These are phyloP conservation scores for Thomomys bottae DNA, from an alignment of 2,113 vertebrate species.

Conservation along the genomic window DNA sequence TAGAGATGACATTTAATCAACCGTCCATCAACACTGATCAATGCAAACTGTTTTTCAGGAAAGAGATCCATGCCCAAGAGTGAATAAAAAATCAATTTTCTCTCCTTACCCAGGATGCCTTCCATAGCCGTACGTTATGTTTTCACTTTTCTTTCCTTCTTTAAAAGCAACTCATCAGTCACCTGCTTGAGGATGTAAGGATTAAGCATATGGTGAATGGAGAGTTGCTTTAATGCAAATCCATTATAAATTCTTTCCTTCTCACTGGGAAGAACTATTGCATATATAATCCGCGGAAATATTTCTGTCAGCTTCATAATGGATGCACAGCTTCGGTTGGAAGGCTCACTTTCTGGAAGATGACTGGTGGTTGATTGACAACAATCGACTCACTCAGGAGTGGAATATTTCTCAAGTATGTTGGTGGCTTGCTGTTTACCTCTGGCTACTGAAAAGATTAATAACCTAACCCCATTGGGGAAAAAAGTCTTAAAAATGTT, in stretches of 20 bases:
- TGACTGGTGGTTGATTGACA: not conserved
- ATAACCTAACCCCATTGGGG: not conserved
- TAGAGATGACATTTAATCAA: slow-evolving; percentile 52
- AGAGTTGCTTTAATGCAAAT: slow-evolving; percentile 53
- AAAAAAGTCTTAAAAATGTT: not conserved
- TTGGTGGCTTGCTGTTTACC: not conserved
- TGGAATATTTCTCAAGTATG: slow-evolving; percentile 15
- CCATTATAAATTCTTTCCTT: slow-evolving; percentile 46
- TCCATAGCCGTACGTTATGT: not conserved
- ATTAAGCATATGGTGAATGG: slow-evolving; percentile 49
- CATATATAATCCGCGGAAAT: slow-evolving; percentile 36
- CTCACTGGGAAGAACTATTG: slow-evolving; percentile 50
- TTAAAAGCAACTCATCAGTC: slow-evolving; percentile 53
- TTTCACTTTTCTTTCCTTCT: slow-evolving; percentile 35
- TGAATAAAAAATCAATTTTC: slow-evolving; percentile 62
- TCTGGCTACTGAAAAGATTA: not conserved
- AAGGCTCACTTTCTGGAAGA: slow-evolving; percentile 14
- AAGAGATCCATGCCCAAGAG: slow-evolving; percentile 4
- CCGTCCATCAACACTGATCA: slow-evolving; percentile 42
- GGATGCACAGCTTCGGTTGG: slow-evolving; percentile 23
- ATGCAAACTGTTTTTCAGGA: slow-evolving; percentile 38
- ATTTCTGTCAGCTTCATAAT: slow-evolving; percentile 47
- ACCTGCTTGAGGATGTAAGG: slow-evolving; percentile 25
- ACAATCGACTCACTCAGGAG: not conserved
- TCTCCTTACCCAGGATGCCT: not conserved